A percentile compares a stretch with the other conserved stretches of the same genome.
Evolutionary conservation across 2,113 vertebrate species (phyloP).

Genomic region (Arenaria interpres): DNA sequence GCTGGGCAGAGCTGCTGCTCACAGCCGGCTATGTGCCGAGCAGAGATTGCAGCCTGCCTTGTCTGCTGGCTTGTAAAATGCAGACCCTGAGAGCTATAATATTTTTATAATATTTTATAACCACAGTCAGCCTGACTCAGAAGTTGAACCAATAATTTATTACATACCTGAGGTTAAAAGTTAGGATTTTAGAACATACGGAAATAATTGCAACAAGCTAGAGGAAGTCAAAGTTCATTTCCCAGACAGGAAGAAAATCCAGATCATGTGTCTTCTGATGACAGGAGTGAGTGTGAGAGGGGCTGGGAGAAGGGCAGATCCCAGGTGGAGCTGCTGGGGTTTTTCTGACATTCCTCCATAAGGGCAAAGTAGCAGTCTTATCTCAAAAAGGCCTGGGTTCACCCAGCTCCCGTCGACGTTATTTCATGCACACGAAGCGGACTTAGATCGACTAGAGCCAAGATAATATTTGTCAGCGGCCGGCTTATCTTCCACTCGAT

Average conservation of each 20-base stretch:
- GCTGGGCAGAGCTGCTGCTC: not conserved
- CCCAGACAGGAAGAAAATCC: constrained; percentile 12
- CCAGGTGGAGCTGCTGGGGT: not conserved
- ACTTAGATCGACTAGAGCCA: not conserved
- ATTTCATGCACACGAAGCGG: constrained; percentile 7
- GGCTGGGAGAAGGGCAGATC: not conserved
- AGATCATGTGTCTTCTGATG: not conserved
- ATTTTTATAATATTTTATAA: not conserved
- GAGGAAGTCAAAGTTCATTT: not conserved
- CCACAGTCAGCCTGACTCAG: not conserved
- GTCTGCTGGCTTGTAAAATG: not conserved
- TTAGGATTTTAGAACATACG: not conserved
- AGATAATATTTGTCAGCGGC: constrained; percentile 43
- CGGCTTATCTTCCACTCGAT: constrained; percentile 58
- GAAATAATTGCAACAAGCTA: not conserved
- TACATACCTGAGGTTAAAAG: constrained; percentile 36
- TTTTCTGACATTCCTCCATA: not conserved
- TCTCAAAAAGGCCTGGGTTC: constrained; percentile 47
- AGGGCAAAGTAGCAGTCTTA: constrained; percentile 53
- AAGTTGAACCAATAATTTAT: not conserved
- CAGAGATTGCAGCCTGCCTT: not conserved
- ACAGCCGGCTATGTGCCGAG: accelerated
- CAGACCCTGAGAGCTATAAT: not conserved
- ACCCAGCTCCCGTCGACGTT: constrained; percentile 46
- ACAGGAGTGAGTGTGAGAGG: not conserved